These are phyloP conservation scores for Phengaris alcon DNA, from an alignment of 2,888 invertebrate species.

Conservation along the genomic window DNA sequence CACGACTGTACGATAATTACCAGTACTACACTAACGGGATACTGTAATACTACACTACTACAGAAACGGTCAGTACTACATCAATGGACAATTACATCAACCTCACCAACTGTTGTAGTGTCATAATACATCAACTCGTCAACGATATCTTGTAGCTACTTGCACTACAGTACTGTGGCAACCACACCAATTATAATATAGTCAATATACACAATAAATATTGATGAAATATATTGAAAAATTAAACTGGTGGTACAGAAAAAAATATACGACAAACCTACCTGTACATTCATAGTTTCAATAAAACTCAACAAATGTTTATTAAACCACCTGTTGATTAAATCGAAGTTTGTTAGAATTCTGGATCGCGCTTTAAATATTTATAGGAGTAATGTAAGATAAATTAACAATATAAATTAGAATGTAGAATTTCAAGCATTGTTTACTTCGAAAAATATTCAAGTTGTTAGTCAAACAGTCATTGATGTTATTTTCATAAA, in stretches of 20 bases:
- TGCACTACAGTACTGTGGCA: no score
- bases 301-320: no score
- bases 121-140: no score
- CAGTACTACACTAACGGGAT: slow-evolving; percentile 99
- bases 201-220: no score
- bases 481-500: not conserved
- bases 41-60: slow-evolving; percentile 65
- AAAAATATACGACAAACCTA: not conserved
- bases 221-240: not conserved
- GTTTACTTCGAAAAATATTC: not conserved
- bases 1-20: slow-evolving; percentile 98
- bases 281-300: not conserved
- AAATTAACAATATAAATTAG: not conserved
- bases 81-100: no score
- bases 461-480: not conserved
- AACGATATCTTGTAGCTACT: no score
- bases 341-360: not conserved
- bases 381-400: not conserved
- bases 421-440: not conserved
- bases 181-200: no score
- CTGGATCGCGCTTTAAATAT: not conserved
- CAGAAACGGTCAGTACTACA: no score
- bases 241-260: not conserved
- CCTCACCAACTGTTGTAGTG: no score
- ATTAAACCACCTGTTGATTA: not conserved